A percentile compares a stretch with the other conserved stretches of the same genome.
Conservation (phyloP, 2,888 invertebrate species). For the Cremastinae sp. region DNA sequence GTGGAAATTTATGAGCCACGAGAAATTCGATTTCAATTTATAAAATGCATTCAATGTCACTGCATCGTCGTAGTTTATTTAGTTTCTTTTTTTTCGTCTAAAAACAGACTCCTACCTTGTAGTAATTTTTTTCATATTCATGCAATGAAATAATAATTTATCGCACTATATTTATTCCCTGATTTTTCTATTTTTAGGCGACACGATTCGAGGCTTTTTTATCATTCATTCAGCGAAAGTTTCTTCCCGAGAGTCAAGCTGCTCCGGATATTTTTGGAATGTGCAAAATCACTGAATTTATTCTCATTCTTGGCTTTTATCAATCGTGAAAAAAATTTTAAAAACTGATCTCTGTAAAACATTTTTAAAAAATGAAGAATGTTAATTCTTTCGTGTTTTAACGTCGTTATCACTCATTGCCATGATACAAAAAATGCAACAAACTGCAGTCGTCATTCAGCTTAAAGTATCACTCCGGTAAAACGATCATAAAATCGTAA, state of each 20-base stretch:
- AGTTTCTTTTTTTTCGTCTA: conserved; percentile 24
- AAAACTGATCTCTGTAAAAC: not conserved
- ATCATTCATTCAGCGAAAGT: conserved; percentile 14
- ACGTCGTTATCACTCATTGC: conserved; percentile 13
- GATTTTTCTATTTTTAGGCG: conserved; percentile 3
- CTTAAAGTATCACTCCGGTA: too few relatives aligned
- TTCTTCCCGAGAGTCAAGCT: conserved; percentile 35
- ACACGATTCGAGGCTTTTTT: not conserved
- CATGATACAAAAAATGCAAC: conserved; percentile 29
- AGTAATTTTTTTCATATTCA: not conserved
- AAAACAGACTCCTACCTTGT: conserved; percentile 28
- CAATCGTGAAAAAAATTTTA: not conserved
- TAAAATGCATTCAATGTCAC: conserved; percentile 32
- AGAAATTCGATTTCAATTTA: not conserved
- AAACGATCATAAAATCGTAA: too few relatives aligned
- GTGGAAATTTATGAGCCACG: too few relatives aligned
- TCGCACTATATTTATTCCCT: conserved; percentile 31
- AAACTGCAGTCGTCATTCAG: not conserved
- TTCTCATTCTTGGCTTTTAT: conserved; percentile 27
- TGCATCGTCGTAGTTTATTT: conserved; percentile 16
- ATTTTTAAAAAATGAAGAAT: conserved; percentile 1
- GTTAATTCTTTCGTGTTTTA: not conserved
- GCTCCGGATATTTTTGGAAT: conserved; percentile 51
- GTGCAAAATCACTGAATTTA: conserved; percentile 42
- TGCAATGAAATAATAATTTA: not conserved